A percentile compares a stretch with the other conserved stretches of the same genome.
Conservation (phyloP, 2,888 invertebrate species). For the Melanostoma scalare region DNA sequence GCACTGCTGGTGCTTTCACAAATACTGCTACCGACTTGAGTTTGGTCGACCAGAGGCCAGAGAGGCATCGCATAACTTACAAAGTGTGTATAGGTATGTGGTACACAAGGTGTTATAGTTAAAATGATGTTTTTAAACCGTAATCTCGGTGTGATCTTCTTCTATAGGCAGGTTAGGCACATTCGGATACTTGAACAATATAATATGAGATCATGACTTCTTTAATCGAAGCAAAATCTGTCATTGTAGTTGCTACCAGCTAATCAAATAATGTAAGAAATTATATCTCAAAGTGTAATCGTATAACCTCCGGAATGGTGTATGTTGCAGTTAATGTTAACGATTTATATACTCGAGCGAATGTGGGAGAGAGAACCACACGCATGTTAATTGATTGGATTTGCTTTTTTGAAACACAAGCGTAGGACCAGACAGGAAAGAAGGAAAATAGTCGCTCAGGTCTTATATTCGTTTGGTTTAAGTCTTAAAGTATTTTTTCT, state of each 20-base stretch:
- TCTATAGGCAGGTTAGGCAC: too few species aligned
- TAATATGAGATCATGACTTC: constrained; percentile 1
- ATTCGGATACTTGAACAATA: background rate
- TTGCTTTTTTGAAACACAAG: constrained; percentile 14
- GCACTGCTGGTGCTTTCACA: constrained; percentile 76
- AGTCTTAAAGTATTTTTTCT: constrained; percentile 18
- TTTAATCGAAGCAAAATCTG: constrained; percentile 14
- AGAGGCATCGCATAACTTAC: too few species aligned
- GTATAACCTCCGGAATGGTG: constrained; percentile 8
- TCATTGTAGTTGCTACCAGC: constrained; percentile 3
- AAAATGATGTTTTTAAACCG: background rate
- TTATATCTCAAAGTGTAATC: constrained; percentile 39
- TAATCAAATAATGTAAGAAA: constrained; percentile 40
- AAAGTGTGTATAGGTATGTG: too few species aligned
- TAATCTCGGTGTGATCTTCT: too few species aligned
- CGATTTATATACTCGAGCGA: constrained; percentile 36
- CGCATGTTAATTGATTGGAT: background rate
- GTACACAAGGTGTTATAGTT: constrained; percentile 26
- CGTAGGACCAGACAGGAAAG: background rate
- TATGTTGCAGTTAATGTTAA: constrained; percentile 44
- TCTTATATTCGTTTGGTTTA: constrained; percentile 3
- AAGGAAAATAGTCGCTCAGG: background rate
- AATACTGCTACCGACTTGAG: constrained; percentile 70
- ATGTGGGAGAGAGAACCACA: background rate
- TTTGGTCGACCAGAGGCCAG: background rate